Percentiles rank a stretch among this genome's conserved stretches.
Conservation (phyloP, 2,797 vertebrate genomes). For the Tiaroga cobitis region DNA sequence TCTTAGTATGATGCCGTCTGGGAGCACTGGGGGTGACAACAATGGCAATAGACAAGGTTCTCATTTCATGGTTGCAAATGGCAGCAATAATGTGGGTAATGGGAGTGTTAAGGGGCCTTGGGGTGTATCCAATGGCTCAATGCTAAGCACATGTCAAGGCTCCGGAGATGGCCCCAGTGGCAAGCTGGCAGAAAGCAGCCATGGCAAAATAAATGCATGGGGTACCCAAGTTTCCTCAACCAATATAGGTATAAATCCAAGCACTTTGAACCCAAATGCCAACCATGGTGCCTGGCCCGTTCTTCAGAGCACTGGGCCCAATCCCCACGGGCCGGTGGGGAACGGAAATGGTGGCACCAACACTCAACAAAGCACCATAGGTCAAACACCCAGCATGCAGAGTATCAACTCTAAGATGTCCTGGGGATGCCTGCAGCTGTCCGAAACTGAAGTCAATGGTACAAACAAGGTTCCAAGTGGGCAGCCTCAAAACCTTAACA, state of each 20-base stretch:
- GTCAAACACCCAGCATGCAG: constrained; percentile 83
- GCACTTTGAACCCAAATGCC: constrained; percentile 95
- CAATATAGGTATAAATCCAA: constrained; percentile 91
- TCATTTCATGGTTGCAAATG: constrained; percentile 69
- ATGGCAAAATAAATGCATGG: constrained; percentile 88
- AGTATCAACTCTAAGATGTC: constrained; percentile 88
- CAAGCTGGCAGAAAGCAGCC: constrained; percentile 80
- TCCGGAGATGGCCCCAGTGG: constrained; percentile 80
- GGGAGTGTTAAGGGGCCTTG: constrained; percentile 83
- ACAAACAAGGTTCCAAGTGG: constrained; percentile 93
- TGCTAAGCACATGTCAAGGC: constrained; percentile 85
- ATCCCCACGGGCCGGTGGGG: constrained; percentile 82
- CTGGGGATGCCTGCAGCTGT: constrained; percentile 90
- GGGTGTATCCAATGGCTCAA: constrained; percentile 78
- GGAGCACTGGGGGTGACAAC: constrained; percentile 78
- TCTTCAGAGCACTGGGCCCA: constrained; percentile 84
- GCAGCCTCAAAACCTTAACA: constrained; percentile 94
- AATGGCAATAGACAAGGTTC: constrained; percentile 82
- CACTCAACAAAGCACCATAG: constrained; percentile 84
- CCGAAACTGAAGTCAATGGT: constrained; percentile 90
- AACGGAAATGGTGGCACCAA: constrained; percentile 79
- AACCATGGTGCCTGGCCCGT: constrained; percentile 95
- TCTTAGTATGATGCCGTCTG: constrained; percentile 84
- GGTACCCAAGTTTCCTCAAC: constrained; percentile 86
- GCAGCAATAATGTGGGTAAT: constrained; percentile 93